Evolutionary conservation across 92 coral and sea anemone genomes (phyloP).

Genomic region (Parazoanthus darwini): DNA sequence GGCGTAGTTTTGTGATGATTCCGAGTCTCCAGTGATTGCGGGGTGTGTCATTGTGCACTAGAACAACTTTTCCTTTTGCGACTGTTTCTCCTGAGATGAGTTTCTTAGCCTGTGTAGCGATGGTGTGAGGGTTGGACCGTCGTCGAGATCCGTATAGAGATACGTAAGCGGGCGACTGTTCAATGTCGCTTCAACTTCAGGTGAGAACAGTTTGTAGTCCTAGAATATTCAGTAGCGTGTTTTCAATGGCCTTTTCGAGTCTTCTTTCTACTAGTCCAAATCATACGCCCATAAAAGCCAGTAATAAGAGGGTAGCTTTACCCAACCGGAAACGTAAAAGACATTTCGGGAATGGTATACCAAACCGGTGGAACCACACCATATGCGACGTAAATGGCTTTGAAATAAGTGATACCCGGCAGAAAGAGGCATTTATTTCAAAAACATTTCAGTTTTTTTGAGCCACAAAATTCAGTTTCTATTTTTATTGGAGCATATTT

Average conservation of each 20-base stretch:
- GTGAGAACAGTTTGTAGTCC: too few relatives aligned
- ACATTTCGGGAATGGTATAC: not conserved
- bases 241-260: too few relatives aligned
- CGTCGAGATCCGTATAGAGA: too few relatives aligned
- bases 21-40: constrained; percentile 32
- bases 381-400: constrained; percentile 37
- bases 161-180: too few relatives aligned
- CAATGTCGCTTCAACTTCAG: too few relatives aligned
- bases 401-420: constrained; percentile 5
- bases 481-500: too few relatives aligned
- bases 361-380: constrained; percentile 11
- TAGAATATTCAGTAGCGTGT: too few relatives aligned
- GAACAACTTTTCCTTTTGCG: constrained; percentile 15
- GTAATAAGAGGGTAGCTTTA: constrained; percentile 6
- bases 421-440: too few relatives aligned
- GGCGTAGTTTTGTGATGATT: constrained; percentile 1
- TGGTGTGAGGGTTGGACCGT: too few relatives aligned
- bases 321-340: not conserved
- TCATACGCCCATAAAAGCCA: not conserved
- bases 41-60: not conserved
- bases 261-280: too few relatives aligned
- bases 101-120: not conserved
- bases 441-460: too few relatives aligned
- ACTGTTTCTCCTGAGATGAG: not conserved
- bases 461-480: too few relatives aligned